Evolutionary conservation across 2,888 invertebrate species (phyloP).

Genomic region (Drosophila siamana): DNA sequence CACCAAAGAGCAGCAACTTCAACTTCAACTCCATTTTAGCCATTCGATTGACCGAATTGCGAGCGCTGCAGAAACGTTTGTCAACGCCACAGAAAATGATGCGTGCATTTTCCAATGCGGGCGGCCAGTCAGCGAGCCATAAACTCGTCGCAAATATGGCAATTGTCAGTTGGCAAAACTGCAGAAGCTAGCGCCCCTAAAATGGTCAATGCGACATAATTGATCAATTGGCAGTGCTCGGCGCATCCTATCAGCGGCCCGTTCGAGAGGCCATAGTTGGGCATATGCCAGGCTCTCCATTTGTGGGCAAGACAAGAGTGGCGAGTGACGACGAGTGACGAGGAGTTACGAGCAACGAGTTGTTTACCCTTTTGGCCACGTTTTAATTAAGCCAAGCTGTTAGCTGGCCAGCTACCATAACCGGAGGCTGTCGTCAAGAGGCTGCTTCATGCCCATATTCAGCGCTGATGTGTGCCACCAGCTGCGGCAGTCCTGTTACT

Average conservation of each 20-base stretch:
- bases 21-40: slow-evolving; percentile 34
- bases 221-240: slow-evolving; percentile 65
- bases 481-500: slow-evolving; percentile 51
- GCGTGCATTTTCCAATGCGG: slow-evolving; percentile 65
- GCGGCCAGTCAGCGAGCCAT: slow-evolving; percentile 58
- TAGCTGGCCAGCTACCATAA: slow-evolving; percentile 41
- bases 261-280: slow-evolving; percentile 56
- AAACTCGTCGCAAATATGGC: slow-evolving; percentile 51
- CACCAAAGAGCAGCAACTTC: slow-evolving; percentile 50
- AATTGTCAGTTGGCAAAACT: slow-evolving; percentile 25
- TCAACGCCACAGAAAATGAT: slow-evolving; percentile 62
- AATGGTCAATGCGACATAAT: slow-evolving; percentile 65
- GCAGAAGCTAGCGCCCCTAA: slow-evolving; percentile 30
- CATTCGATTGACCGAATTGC: slow-evolving; percentile 76
- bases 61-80: slow-evolving; percentile 3
- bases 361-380: slow-evolving; percentile 23
- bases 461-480: slow-evolving; percentile 56
- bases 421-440: slow-evolving; percentile 34
- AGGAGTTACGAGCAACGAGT: slow-evolving; percentile 22
- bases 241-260: slow-evolving; percentile 52
- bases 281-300: slow-evolving; percentile 28
- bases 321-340: slow-evolving; percentile 25
- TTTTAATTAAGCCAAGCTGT: slow-evolving; percentile 67
- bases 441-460: slow-evolving; percentile 33
- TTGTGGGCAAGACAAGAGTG: slow-evolving; percentile 41